phyloP scores from a whole-genome alignment of 2,888 invertebrate species.

The Lathronympha strigana region DNA sequence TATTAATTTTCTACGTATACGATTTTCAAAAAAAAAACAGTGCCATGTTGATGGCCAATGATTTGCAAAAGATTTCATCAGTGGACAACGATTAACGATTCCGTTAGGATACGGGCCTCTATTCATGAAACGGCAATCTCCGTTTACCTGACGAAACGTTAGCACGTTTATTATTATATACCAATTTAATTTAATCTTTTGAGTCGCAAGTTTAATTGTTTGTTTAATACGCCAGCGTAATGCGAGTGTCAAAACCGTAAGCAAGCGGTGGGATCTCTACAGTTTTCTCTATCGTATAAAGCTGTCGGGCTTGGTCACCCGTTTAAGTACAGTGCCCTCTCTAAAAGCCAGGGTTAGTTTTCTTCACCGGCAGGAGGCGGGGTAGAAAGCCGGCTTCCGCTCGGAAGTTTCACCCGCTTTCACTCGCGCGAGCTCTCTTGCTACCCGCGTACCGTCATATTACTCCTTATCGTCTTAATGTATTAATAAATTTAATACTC shows the following conservation, averaged over 20 bases:
- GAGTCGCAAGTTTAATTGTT: background rate
- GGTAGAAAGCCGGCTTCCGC: conserved; percentile 81
- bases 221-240: conserved; percentile 14
- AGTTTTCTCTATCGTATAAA: conserved; percentile 36
- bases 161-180: background rate
- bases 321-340: conserved; percentile 41
- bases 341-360: conserved; percentile 68
- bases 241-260: background rate
- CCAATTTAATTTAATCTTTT: background rate
- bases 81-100: too few species aligned
- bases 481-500: conserved; percentile 41
- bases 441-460: conserved; percentile 59
- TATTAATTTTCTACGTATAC: too few species aligned
- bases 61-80: too few species aligned
- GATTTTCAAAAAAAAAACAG: too few species aligned
- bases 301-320: conserved; percentile 43
- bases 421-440: conserved; percentile 58
- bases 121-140: too few species aligned
- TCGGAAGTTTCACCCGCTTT: conserved; percentile 80
- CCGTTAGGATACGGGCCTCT: too few species aligned
- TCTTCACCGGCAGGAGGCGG: conserved; percentile 68
- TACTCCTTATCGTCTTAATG: conserved; percentile 50
- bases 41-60: too few species aligned
- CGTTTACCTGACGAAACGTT: background rate
- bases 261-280: conserved; percentile 8